Conservation (phyloP, 2,113 vertebrate genomes). For the Coturnix japonica region DNA sequence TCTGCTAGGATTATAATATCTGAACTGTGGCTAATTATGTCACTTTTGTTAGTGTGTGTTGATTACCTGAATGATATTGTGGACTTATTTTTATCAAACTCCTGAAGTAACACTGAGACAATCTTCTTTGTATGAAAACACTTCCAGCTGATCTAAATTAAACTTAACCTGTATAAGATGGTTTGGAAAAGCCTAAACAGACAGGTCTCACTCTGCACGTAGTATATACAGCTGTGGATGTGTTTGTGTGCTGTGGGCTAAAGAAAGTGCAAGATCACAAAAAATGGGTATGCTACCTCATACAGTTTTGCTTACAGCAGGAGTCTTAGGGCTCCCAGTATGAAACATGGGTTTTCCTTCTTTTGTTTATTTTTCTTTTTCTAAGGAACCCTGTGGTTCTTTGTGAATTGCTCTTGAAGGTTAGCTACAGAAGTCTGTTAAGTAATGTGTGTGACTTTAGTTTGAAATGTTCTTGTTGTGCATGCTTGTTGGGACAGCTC, state of each 20-base stretch:
- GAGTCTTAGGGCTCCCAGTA: background rate
- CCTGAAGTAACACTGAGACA: background rate
- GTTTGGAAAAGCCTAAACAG: background rate
- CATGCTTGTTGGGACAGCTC: background rate
- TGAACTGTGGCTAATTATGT: background rate
- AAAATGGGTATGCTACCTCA: fast-evolving
- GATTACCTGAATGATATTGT: background rate
- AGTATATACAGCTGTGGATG: background rate
- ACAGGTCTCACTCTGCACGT: background rate
- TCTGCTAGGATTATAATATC: background rate
- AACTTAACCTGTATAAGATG: background rate
- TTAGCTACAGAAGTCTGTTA: background rate
- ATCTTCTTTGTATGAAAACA: background rate
- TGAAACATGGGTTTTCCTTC: background rate
- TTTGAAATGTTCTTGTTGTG: background rate
- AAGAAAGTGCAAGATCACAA: background rate
- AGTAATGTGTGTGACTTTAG: background rate
- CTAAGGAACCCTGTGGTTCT: background rate
- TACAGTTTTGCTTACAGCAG: background rate
- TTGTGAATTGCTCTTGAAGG: background rate
- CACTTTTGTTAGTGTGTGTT: background rate
- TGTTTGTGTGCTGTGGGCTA: background rate
- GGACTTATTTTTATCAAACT: background rate
- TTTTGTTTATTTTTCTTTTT: background rate
- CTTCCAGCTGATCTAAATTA: background rate